These are phyloP conservation scores for Bhutanitis thaidina DNA, from an alignment of 2,888 invertebrate genomes.

Conservation along the genomic window DNA sequence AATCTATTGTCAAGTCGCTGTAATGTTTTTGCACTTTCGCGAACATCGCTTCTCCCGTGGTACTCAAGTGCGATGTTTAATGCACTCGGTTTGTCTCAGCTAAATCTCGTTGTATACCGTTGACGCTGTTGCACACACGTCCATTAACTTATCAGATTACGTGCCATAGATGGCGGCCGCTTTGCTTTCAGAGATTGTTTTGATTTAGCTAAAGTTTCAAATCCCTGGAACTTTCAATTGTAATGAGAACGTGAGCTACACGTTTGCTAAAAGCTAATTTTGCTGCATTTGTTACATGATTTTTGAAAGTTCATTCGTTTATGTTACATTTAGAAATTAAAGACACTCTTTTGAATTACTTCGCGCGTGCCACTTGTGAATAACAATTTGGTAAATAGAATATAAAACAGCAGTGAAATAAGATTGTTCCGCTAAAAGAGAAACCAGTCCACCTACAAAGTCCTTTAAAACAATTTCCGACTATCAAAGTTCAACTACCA, in stretches of 20 bases:
- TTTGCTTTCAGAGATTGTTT: background rate
- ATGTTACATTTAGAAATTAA: too few species aligned
- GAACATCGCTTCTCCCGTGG: too few species aligned
- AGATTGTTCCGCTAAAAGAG: background rate
- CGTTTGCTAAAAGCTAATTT: too few species aligned
- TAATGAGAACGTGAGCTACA: too few species aligned
- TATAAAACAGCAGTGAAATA: background rate
- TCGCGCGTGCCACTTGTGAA: too few species aligned
- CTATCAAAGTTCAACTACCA: constrained; percentile 12
- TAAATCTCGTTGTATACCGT: background rate
- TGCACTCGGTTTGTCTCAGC: background rate
- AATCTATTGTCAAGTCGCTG: too few species aligned
- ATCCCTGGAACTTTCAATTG: too few species aligned
- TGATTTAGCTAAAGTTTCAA: background rate
- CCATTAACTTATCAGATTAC: background rate
- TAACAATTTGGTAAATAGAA: too few species aligned
- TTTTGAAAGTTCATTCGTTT: too few species aligned
- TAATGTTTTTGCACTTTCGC: too few species aligned
- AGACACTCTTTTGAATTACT: too few species aligned
- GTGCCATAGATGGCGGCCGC: background rate
- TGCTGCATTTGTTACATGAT: too few species aligned
- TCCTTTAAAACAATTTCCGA: constrained; percentile 12
- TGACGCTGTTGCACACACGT: background rate
- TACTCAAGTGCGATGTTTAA: background rate
- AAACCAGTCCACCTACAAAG: constrained; percentile 1